Base-by-base conservation (phyloP, 1,140 invertebrate species). In the Conus betulinus region DNA sequence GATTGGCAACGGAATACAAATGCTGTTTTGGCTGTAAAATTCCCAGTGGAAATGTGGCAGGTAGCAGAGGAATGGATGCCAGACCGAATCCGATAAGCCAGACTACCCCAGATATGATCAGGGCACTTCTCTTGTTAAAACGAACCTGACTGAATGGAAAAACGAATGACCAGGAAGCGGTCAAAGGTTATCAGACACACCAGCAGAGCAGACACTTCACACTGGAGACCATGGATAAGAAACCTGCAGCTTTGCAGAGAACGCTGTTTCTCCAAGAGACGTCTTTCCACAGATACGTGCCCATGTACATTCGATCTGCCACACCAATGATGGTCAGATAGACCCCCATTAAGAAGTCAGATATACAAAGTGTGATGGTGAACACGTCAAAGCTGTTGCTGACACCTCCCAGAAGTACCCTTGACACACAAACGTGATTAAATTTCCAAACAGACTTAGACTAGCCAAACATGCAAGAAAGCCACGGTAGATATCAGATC, bases 261-360 rank as follows among this genome's bases (percentile, higher is more conserved):
- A 52, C 7, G 52, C 81, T 82, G 81, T 82, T 25, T 23, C 53
- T 82, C 81, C 81, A 82, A 15, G 15, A 4, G 4, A 8, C 81
- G 39, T 82, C 81, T 5, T 82, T 82, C 81, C 81, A 82, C 81
- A 82, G 20, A 52, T 82, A 82, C 5, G 11, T 6, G 8, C 52
- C 52, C 15, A 4, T 23, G 53, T 55, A 82, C 11, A 6, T 82
- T 7, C 6, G 3, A n/a, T 82, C 81, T 5, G 81, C 81, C 11
- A 55, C n/a, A 6, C 81, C 6, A 23, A 82, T 57, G 23, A 82
- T 23, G 23, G 53, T 13, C 81, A 82, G 52, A 23, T 10, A 82
- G n/a, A 82, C 81, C 10, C 81, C 81, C 81, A 82, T 82, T 8
- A 82, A 52, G 53, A 82, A 82, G 20, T 55, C 81, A 20, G 51